Conservation (phyloP, 2,797 vertebrate genomes). For the Tragelaphus eurycerus region DNA sequence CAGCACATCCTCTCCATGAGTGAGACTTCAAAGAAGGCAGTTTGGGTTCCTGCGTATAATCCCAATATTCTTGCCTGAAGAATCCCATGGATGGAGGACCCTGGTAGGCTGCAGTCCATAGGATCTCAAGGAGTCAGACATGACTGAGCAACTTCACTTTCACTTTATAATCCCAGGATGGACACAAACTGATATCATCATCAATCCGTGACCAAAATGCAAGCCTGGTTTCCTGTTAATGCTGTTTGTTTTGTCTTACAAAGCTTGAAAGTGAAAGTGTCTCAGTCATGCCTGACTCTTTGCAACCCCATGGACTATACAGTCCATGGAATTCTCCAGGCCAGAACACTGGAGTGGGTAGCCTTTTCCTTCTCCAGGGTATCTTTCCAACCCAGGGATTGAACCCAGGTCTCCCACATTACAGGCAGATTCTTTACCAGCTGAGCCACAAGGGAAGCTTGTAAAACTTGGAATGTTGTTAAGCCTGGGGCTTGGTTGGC, state of each 20-base stretch:
- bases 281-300: not conserved
- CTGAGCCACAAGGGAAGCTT: not conserved
- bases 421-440: not conserved
- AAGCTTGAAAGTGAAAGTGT: not conserved
- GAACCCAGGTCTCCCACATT: not conserved
- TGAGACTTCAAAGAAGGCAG: not conserved
- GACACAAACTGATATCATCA: not conserved
- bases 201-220: not conserved
- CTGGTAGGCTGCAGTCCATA: too few species aligned
- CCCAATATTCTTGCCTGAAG: not conserved
- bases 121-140: too few species aligned
- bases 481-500: not conserved
- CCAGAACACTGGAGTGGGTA: not conserved
- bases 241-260: not conserved
- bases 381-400: not conserved
- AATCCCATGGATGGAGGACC: too few species aligned
- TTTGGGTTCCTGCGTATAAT: not conserved
- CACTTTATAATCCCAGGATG: not conserved
- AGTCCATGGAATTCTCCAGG: not conserved
- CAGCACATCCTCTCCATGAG: not conserved
- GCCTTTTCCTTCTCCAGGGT: not conserved
- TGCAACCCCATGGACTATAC: not conserved
- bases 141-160: too few species aligned
- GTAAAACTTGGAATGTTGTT: not conserved
- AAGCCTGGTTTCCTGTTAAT: not conserved